A percentile compares a stretch with the other conserved stretches of the same genome.
Evolutionary conservation across 2,113 vertebrate genomes (phyloP).

Genomic region (Epinephelus cyanopodus): DNA sequence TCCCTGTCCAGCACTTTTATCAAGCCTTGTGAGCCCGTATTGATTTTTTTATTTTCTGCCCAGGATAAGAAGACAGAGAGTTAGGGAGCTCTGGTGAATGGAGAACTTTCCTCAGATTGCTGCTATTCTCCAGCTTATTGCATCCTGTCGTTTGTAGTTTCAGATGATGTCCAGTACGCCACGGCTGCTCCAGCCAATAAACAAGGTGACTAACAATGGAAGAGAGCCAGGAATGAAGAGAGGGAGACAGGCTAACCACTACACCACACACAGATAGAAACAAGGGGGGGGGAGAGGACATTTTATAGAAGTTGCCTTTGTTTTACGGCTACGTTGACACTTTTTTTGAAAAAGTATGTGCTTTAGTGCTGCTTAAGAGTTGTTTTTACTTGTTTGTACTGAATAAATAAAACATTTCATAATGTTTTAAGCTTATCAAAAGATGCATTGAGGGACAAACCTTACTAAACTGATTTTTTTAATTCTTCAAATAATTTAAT

Average conservation of each 20-base stretch:
- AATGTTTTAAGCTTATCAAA: neutral
- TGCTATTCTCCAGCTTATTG: conserved; percentile 97
- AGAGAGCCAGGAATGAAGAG: conserved; percentile 85
- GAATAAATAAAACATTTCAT: neutral
- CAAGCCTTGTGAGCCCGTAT: conserved; percentile 95
- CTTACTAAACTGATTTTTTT: too few relatives aligned
- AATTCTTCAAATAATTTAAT: too few relatives aligned
- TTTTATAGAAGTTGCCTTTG: conserved; percentile 54
- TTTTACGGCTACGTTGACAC: conserved; percentile 32
- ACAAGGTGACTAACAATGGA: conserved; percentile 94
- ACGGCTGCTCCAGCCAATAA: conserved; percentile 93
- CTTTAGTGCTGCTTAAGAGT: neutral
- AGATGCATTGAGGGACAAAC: neutral
- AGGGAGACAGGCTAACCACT: conserved; percentile 78
- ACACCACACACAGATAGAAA: conserved; percentile 81
- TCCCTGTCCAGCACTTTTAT: conserved; percentile 93
- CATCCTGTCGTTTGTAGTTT: conserved; percentile 98
- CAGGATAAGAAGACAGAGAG: conserved; percentile 99
- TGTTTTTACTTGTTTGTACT: neutral
- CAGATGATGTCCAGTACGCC: conserved; percentile 96
- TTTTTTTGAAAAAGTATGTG: neutral
- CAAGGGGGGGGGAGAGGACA: conserved; percentile 60
- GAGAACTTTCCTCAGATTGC: conserved; percentile 99
- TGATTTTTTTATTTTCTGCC: conserved; percentile 99
- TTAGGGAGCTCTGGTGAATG: conserved; percentile 96